Evolutionary conservation across 2,113 vertebrate genomes (phyloP).

Genomic region (Rhagologus leucostigma): DNA sequence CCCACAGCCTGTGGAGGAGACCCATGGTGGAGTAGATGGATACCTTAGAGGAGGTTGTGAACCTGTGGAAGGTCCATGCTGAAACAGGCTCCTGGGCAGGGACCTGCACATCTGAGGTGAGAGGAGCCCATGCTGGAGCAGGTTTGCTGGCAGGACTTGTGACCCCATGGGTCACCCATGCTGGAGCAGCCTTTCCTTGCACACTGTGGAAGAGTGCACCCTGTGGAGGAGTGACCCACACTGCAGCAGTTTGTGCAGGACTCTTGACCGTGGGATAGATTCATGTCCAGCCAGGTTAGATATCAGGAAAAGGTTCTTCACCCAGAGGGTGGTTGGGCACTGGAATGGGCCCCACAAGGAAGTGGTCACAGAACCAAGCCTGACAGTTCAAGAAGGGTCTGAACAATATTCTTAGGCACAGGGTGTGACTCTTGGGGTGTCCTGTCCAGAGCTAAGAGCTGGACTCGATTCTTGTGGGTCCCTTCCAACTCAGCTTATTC

Average conservation of each 20-base stretch:
- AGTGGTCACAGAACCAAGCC: not conserved
- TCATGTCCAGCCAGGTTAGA: not conserved
- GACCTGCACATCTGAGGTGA: too few species aligned
- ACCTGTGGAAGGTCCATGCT: fast-evolving
- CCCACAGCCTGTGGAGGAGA: fast-evolving
- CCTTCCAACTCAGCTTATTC: not conserved
- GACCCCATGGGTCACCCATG: fast-evolving
- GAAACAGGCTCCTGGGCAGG: not conserved
- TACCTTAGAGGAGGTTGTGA: not conserved
- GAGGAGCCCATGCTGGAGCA: too few species aligned
- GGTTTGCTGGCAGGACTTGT: not conserved
- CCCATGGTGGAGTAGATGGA: not conserved
- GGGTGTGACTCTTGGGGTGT: not conserved
- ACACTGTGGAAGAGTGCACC: not conserved
- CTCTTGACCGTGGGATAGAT: too few species aligned
- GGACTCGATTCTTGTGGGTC: fast-evolving
- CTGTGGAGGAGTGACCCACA: not conserved
- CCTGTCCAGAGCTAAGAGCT: not conserved
- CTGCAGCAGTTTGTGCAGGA: not conserved
- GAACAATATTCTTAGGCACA: not conserved
- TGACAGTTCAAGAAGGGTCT: not conserved
- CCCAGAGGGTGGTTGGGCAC: fast-evolving
- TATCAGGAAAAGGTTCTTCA: not conserved
- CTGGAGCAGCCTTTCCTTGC: too few species aligned
- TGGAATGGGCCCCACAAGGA: not conserved